phyloP scores from a whole-genome alignment of 2,113 vertebrate genomes.

The Pseudopodoces humilis region DNA sequence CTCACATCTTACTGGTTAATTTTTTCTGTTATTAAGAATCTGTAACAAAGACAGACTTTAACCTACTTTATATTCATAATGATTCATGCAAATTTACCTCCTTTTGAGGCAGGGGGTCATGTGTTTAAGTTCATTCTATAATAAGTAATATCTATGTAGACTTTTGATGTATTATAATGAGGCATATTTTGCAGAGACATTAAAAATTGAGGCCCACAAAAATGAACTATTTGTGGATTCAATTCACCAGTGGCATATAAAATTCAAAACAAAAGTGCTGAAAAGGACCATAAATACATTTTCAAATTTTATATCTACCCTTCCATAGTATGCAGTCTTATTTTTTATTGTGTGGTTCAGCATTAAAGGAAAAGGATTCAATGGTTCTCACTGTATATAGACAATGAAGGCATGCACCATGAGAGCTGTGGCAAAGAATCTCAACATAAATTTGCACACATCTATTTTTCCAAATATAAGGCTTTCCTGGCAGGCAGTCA shows the following conservation, averaged over 20 bases:
- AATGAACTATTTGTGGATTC: background rate
- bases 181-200: background rate
- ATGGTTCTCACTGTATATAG: background rate
- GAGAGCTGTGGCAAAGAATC: constrained; percentile 18
- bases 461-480: constrained; percentile 35
- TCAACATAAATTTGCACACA: constrained; percentile 14
- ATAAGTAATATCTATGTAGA: background rate
- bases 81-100: constrained; percentile 1
- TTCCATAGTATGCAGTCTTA: background rate
- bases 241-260: background rate
- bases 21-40: background rate
- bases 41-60: constrained; percentile 11
- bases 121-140: background rate
- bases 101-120: background rate
- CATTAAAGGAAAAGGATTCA: background rate
- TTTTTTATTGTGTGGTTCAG: background rate
- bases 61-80: constrained; percentile 29
- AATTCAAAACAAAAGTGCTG: background rate
- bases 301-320: background rate
- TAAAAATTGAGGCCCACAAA: background rate
- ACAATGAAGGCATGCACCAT: background rate
- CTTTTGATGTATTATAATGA: background rate
- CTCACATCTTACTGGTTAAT: background rate
- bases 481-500: constrained; percentile 39
- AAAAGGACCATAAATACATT: background rate